A percentile compares a stretch with the other conserved stretches of the same genome.
phyloP scores from a whole-genome alignment of 2,113 vertebrate species.

The Gopherus evgoodei region DNA sequence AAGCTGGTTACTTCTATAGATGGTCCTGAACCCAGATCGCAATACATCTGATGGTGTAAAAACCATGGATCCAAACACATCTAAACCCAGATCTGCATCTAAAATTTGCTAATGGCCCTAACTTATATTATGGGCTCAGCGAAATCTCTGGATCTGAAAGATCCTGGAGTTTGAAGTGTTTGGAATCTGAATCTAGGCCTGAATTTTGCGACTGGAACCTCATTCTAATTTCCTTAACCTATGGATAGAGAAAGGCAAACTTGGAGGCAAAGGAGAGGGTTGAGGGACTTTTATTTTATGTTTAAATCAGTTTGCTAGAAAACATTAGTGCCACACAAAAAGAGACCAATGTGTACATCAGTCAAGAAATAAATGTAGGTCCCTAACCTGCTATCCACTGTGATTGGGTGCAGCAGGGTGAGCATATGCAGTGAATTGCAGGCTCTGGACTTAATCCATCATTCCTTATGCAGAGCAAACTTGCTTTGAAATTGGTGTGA shows the following conservation, averaged over 20 bases:
- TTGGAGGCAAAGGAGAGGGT: not conserved
- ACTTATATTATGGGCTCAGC: not conserved
- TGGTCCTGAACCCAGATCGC: not conserved
- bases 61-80: not conserved
- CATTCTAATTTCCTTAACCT: not conserved
- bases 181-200: not conserved
- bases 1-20: not conserved
- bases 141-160: not conserved
- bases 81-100: not conserved
- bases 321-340: not conserved
- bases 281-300: not conserved
- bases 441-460: not conserved
- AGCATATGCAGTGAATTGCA: not conserved
- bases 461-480: not conserved
- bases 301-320: slow-evolving; percentile 15
- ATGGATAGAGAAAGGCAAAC: not conserved
- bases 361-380: too few relatives aligned
- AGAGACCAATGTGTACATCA: not conserved
- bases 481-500: not conserved
- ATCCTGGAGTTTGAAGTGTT: not conserved
- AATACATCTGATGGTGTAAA: not conserved
- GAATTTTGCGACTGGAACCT: rapidly evolving
- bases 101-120: not conserved
- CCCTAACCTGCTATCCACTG: too few relatives aligned
- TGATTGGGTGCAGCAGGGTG: too few relatives aligned